Conservation (phyloP, 2,113 vertebrate genomes). For the Ophthalmolycus amberensis region DNA sequence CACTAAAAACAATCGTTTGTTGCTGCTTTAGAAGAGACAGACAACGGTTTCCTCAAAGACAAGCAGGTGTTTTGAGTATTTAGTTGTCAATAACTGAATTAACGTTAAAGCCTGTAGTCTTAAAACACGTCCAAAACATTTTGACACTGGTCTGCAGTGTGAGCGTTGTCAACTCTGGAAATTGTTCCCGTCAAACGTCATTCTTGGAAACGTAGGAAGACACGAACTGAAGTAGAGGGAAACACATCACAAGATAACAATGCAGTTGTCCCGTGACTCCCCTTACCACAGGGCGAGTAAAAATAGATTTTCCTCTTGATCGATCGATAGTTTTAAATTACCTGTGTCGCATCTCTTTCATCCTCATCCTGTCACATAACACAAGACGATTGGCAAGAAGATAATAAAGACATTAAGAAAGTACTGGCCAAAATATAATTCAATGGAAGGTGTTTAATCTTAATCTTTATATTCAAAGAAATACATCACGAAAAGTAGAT, state of each 20-base stretch:
- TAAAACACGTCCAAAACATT: not conserved
- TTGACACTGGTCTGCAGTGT: not conserved
- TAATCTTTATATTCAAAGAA: not conserved
- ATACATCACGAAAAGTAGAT: not conserved
- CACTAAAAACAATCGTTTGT: not conserved
- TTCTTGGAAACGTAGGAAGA: not conserved
- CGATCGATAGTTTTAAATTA: conserved; percentile 28
- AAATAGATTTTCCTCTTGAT: conserved; percentile 20
- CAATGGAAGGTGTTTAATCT: not conserved
- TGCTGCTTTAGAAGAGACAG: not conserved
- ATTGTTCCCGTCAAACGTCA: not conserved
- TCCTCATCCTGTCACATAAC: not conserved
- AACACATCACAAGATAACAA: too few species aligned
- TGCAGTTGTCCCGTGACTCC: not conserved
- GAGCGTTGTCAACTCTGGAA: not conserved
- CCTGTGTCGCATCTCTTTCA: conserved; percentile 2
- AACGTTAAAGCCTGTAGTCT: too few species aligned
- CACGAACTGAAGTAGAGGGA: not conserved
- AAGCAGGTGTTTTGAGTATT: too few species aligned
- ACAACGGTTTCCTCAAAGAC: not conserved
- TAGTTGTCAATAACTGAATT: too few species aligned
- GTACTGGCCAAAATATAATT: not conserved
- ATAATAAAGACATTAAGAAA: not conserved
- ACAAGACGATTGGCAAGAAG: not conserved
- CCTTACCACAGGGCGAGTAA: not conserved